Percentiles rank a stretch among this genome's conserved stretches.
Conservation (phyloP, 2,888 invertebrate species). For the Stegophylla sp. region DNA sequence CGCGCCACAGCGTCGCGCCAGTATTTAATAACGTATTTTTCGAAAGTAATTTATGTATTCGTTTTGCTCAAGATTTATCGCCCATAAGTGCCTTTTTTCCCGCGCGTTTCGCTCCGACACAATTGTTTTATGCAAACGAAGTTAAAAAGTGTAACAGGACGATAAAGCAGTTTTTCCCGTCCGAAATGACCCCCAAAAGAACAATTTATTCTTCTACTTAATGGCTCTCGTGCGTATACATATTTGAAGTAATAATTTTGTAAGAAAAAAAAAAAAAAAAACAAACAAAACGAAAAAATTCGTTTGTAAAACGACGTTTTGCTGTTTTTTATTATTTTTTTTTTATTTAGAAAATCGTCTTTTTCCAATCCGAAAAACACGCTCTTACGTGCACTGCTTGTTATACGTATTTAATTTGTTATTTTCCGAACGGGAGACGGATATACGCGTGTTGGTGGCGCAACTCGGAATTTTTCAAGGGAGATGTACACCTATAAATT, state of each 20-base stretch:
- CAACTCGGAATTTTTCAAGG: no score
- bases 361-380: neutral
- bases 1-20: neutral
- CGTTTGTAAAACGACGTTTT: neutral
- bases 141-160: conserved; percentile 50
- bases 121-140: conserved; percentile 59
- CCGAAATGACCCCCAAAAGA: conserved; percentile 44
- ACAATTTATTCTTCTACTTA: conserved; percentile 35
- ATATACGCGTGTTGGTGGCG: neutral
- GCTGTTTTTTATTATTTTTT: no score
- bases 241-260: conserved; percentile 41
- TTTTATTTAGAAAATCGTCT: neutral
- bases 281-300: conserved; percentile 12
- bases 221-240: conserved; percentile 32
- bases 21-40: conserved; percentile 46
- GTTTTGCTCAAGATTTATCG: conserved; percentile 49
- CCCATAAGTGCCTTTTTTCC: conserved; percentile 15
- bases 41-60: conserved; percentile 51
- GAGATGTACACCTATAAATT: no score
- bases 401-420: no score
- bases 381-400: neutral
- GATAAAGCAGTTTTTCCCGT: conserved; percentile 37
- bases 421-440: neutral
- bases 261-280: neutral
- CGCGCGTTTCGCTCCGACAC: conserved; percentile 6